Base-by-base conservation (phyloP, 2,113 vertebrate genomes). In the Labeo catla region DNA sequence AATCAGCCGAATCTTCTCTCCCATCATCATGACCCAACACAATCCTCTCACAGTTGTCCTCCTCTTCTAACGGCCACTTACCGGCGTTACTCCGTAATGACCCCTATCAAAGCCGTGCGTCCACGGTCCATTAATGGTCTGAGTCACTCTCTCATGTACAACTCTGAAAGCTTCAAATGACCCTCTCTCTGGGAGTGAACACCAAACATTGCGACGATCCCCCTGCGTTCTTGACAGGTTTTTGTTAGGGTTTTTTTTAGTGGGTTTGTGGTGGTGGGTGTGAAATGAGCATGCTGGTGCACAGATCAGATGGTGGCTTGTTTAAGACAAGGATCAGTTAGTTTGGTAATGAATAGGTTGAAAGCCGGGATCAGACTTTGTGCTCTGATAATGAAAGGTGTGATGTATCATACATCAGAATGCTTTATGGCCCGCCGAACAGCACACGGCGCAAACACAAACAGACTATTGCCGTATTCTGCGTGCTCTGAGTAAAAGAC, bases 371-470 rank as follows among this genome's bases (percentile, higher is more conserved):
- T 82, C 81, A 80, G 43, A 84, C n/a, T 57, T 45, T 57, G 45
- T 76, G 78, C 86, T 59, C 15, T 36, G 19, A 52, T 39, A 63
- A 87, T 84, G n/a, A 76, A 88, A 88, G 39, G 28, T 81, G 73
- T 80, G 59, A 83, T 83, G 79, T n/a, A 86, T 80, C 84, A 86
- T 79, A 83, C 47, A 83, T 86, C 84, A 84, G 63, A 78, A 86
- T 68, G 21, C 61, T 90, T 84, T 83, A 87, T 84, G 72, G 2
- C 66, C 9, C 4, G 9, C 12, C 13, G 19, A 59, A 52, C 39
- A 3, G 36, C 77, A 49, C 63, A 19, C n/a, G 1, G 39, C 2
- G 1, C 2, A 7, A 34, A 72, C 1, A 81, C 28, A 82, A 16
- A 76, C 36, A 59, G 45, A 36, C 8, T 4, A 50, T 16, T 28